Conservation (phyloP, 2,113 vertebrate species). For the Sturnira hondurensis region DNA sequence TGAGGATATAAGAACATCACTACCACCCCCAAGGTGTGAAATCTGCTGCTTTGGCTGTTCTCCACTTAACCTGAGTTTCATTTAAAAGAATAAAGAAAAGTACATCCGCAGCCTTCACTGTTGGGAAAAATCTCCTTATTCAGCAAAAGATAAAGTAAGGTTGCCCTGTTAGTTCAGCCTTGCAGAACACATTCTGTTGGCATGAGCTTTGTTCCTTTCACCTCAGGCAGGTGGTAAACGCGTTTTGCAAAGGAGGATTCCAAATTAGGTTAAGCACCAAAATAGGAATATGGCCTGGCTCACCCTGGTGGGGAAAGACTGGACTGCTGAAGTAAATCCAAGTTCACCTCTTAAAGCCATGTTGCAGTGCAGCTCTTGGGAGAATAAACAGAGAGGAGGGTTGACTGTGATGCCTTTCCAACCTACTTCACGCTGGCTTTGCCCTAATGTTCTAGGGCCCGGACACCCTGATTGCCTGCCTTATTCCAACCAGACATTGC, state of each 20-base stretch:
- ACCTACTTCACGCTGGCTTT: not conserved
- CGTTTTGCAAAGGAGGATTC: conserved; percentile 65
- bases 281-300: conserved; percentile 58
- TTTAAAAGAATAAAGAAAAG: conserved; percentile 56
- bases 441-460: not conserved
- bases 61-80: conserved; percentile 66
- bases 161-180: conserved; percentile 72
- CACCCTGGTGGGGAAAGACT: conserved; percentile 16
- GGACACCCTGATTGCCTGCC: not conserved
- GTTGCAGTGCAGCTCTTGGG: not conserved
- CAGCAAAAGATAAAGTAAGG: conserved; percentile 66
- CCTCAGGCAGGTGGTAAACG: conserved; percentile 73
- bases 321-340: conserved; percentile 56
- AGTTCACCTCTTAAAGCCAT: conserved; percentile 46
- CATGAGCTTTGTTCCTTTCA: conserved; percentile 60
- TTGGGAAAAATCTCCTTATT: conserved; percentile 47
- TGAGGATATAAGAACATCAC: conserved; percentile 19
- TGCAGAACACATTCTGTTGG: conserved; percentile 68
- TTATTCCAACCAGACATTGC: not conserved
- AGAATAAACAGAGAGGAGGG: conserved; percentile 13
- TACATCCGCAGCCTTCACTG: not conserved
- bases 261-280: conserved; percentile 73
- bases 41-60: conserved; percentile 62
- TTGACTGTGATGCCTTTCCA: not conserved
- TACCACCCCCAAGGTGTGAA: conserved; percentile 43